These are phyloP conservation scores for Vulpes lagopus DNA, from an alignment of 2,113 vertebrate genomes.

Conservation along the genomic window DNA sequence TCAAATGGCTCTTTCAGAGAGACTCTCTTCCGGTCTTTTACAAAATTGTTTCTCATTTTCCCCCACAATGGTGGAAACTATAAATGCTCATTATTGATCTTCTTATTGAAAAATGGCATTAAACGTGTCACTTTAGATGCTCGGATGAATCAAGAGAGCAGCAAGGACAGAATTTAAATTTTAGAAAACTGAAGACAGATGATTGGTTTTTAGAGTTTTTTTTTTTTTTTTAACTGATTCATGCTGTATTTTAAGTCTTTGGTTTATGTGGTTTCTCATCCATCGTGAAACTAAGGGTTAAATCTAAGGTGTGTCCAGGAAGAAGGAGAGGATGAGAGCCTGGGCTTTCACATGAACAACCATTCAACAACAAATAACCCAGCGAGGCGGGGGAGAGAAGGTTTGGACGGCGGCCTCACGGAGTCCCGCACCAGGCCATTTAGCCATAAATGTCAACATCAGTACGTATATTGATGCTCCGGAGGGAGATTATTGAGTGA, in stretches of 20 bases:
- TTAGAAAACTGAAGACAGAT: background rate
- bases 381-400: rapidly evolving
- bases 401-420: background rate
- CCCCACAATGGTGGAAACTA: background rate
- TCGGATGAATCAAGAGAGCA: background rate
- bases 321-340: background rate
- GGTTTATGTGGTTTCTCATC: too few species aligned
- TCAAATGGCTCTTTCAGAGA: background rate
- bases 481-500: background rate
- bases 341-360: background rate
- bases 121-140: background rate
- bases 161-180: background rate
- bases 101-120: constrained; percentile 19
- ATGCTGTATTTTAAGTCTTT: background rate
- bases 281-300: background rate
- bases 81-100: background rate
- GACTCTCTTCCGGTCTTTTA: background rate
- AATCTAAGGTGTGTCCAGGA: background rate
- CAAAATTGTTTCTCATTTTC: background rate
- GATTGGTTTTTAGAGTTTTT: background rate
- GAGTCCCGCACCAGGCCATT: background rate
- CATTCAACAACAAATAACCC: background rate
- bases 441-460: too few species aligned
- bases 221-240: background rate
- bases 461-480: background rate